Evolutionary conservation across 2,113 vertebrate genomes (phyloP).

Genomic region (Delphinus delphis): DNA sequence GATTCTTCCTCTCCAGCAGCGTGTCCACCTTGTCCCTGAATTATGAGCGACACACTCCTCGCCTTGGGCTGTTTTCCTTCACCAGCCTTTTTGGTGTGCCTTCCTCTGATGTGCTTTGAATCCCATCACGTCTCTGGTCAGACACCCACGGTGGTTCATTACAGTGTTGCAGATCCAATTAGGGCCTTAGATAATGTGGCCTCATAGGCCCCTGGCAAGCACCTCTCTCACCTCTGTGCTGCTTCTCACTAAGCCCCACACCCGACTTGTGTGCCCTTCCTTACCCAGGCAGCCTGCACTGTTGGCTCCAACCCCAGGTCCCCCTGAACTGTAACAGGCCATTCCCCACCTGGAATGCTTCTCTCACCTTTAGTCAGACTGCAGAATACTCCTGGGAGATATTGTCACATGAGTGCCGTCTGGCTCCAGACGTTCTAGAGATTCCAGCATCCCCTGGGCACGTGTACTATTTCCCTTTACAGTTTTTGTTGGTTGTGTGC

Average conservation of each 20-base stretch:
- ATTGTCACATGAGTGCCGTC: neutral
- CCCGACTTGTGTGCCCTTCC: neutral
- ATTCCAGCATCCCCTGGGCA: neutral
- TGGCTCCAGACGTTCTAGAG: neutral
- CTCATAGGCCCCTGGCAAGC: neutral
- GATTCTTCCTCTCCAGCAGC: neutral
- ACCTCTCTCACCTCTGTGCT: neutral
- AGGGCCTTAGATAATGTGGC: neutral
- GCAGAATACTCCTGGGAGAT: neutral
- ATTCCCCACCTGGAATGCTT: neutral
- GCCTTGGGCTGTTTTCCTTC: neutral
- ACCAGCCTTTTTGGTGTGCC: neutral
- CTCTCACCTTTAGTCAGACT: neutral
- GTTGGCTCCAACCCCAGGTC: neutral
- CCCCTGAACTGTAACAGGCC: neutral
- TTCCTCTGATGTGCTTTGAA: conserved; percentile 46
- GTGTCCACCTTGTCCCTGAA: neutral
- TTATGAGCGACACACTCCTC: neutral
- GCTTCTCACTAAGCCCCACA: neutral
- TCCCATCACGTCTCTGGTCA: conserved; percentile 35
- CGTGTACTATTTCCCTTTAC: neutral
- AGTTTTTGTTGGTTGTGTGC: neutral
- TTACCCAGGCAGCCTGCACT: neutral
- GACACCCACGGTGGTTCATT: conserved; percentile 36
- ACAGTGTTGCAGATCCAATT: conserved; percentile 63